A percentile compares a stretch with the other conserved stretches of the same genome.
These are phyloP conservation scores for Drosophila acutilabella DNA, from an alignment of 2,888 invertebrate species.

Conservation along the genomic window DNA sequence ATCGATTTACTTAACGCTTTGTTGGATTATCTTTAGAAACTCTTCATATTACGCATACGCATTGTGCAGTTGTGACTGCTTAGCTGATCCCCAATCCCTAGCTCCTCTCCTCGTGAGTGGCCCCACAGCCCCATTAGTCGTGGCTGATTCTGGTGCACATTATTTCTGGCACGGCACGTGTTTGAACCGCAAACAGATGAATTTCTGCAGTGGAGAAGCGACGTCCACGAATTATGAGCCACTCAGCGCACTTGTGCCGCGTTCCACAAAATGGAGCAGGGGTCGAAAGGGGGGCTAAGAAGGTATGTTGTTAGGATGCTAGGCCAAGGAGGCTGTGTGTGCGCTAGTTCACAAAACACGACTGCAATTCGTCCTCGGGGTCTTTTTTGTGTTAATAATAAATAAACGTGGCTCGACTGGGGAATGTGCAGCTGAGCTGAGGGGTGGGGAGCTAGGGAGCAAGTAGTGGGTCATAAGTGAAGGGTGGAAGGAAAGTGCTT, in stretches of 20 bases:
- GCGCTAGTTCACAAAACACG: constrained; percentile 28
- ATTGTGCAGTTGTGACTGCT: constrained; percentile 21
- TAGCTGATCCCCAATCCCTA: constrained; percentile 21
- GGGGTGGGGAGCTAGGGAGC: neutral
- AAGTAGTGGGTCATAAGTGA: constrained; percentile 12
- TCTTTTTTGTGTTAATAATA: constrained; percentile 79
- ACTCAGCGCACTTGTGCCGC: constrained; percentile 74
- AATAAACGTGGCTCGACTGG: constrained; percentile 68
- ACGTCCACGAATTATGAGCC: constrained; percentile 78
- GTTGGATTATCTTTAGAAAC: neutral
- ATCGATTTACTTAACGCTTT: too few relatives aligned
- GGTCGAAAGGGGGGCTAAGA: neutral
- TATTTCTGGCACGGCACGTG: constrained; percentile 75
- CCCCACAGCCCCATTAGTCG: constrained; percentile 66
- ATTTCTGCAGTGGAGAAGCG: constrained; percentile 63
- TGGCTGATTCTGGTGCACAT: constrained; percentile 67
- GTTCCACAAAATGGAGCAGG: constrained; percentile 34
- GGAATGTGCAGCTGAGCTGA: constrained; percentile 1
- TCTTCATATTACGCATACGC: constrained; percentile 12
- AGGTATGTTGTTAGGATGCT: constrained; percentile 15
- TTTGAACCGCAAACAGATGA: constrained; percentile 80
- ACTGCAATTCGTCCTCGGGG: constrained; percentile 77
- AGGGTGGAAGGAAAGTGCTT: constrained; percentile 43
- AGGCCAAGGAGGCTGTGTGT: constrained; percentile 50
- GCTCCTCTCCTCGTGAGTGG: constrained; percentile 20